Evolutionary conservation across 2,113 vertebrate genomes (phyloP).

Genomic region (Epinephelus lanceolatus): DNA sequence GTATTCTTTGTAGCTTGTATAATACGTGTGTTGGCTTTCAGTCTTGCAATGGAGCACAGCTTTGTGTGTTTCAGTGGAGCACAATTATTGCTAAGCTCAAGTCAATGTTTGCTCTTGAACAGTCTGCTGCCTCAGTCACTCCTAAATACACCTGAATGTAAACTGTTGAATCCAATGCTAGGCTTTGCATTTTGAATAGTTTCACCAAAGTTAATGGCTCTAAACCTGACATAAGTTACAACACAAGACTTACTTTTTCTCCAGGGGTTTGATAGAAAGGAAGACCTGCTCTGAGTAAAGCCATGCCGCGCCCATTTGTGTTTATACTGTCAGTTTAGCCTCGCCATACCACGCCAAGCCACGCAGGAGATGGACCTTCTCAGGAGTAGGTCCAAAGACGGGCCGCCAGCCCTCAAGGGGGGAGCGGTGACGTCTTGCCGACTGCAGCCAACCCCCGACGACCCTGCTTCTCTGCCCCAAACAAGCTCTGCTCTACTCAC

Average conservation of each 20-base stretch:
- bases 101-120: slow-evolving; percentile 1
- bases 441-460: too few species aligned
- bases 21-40: slow-evolving; percentile 4
- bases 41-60: background rate
- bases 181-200: background rate
- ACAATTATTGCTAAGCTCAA: background rate
- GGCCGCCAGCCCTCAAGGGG: too few species aligned
- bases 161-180: background rate
- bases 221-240: background rate
- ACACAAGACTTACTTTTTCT: background rate
- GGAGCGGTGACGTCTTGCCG: too few species aligned
- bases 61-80: slow-evolving; percentile 11
- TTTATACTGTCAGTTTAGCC: too few species aligned
- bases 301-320: too few species aligned
- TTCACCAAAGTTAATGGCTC: background rate
- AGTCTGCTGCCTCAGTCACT: slow-evolving; percentile 3
- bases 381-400: too few species aligned
- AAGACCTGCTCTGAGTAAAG: background rate
- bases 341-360: too few species aligned
- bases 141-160: slow-evolving; percentile 1
- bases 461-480: too few species aligned
- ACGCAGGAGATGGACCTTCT: too few species aligned
- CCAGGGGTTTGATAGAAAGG: background rate
- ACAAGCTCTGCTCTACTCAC: too few species aligned
- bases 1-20: slow-evolving; percentile 14